A percentile compares a stretch with the other conserved stretches of the same genome.
Evolutionary conservation across 2,113 vertebrate genomes (phyloP).

Genomic region (Charina bottae): DNA sequence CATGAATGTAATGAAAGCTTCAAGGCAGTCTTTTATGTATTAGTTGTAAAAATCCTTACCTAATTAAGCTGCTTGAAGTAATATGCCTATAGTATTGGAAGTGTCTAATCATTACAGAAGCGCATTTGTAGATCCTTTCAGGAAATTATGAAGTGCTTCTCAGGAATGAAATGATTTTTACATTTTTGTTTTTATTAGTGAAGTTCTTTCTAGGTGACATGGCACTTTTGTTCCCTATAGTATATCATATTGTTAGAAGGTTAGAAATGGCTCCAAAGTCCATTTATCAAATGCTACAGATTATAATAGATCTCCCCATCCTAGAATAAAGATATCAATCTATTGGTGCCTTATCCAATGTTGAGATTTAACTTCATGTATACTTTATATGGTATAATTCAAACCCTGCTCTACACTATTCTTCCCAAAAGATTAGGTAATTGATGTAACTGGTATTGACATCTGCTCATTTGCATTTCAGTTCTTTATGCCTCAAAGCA

Average conservation of each 20-base stretch:
- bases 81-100: background rate
- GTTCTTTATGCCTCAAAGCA: background rate
- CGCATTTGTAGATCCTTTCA: background rate
- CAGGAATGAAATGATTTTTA: background rate
- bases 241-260: background rate
- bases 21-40: background rate
- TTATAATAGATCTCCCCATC: background rate
- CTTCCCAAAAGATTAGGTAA: background rate
- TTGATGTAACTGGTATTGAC: background rate
- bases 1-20: conserved; percentile 2
- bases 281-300: background rate
- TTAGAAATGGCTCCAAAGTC: background rate
- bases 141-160: background rate
- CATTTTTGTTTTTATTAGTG: background rate
- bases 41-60: background rate
- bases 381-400: background rate
- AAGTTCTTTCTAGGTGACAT: background rate
- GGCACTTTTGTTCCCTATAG: background rate
- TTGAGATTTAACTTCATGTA: background rate
- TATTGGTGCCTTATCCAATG: background rate
- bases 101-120: background rate
- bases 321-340: background rate
- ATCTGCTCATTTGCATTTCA: background rate
- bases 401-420: background rate
- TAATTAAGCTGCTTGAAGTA: conserved; percentile 1